A percentile compares a stretch with the other conserved stretches of the same genome.
Conservation (phyloP, 2,113 vertebrate genomes). For the Cervus canadensis region DNA sequence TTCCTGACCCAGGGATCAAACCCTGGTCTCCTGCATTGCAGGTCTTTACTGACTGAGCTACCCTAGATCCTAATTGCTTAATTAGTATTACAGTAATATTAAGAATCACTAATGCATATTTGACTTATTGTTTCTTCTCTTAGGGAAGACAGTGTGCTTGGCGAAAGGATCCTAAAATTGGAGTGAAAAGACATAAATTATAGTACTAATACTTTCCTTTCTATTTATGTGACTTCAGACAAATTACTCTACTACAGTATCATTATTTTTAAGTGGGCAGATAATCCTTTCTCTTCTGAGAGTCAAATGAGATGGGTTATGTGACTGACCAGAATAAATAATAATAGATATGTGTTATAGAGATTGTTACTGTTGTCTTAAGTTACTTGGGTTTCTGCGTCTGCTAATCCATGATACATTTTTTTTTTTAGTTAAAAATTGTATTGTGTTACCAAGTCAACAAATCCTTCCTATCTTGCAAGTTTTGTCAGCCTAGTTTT, state of each 20-base stretch:
- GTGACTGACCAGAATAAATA: neutral
- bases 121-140: neutral
- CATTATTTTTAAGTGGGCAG: neutral
- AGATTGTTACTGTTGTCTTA: neutral
- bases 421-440: neutral
- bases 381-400: neutral
- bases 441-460: neutral
- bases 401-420: neutral
- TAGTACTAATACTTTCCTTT: neutral
- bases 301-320: neutral
- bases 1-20: neutral
- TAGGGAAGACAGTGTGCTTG: neutral
- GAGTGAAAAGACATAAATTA: neutral
- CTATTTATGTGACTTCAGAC: neutral
- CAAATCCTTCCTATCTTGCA: neutral
- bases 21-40: neutral
- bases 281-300: neutral
- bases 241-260: neutral
- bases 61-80: neutral
- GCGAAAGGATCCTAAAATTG: neutral
- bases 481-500: neutral
- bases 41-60: neutral
- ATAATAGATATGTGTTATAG: neutral
- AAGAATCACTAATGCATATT: neutral
- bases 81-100: neutral